A percentile compares a stretch with the other conserved stretches of the same genome.
These are phyloP conservation scores for Drosophila mojavensis DNA, from an alignment of 1,140 invertebrate species.

Conservation along the genomic window DNA sequence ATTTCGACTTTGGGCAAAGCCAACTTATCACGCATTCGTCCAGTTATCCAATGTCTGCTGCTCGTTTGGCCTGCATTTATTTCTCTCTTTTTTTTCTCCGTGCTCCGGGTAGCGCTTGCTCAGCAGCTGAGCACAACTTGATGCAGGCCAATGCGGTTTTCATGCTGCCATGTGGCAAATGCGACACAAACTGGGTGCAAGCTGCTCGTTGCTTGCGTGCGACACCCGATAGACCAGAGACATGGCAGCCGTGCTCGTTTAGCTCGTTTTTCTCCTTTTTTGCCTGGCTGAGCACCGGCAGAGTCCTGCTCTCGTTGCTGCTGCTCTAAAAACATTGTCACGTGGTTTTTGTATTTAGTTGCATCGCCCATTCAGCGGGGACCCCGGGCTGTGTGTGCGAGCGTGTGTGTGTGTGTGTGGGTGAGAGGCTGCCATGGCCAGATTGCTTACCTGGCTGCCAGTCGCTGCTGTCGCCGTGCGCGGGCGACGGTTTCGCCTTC, in stretches of 20 bases:
- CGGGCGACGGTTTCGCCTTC: slow-evolving; percentile 32
- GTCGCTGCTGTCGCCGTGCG: slow-evolving; percentile 8
- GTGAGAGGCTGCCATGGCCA: slow-evolving; percentile 30
- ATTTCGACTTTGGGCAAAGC: slow-evolving; percentile 9
- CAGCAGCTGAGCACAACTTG: slow-evolving; percentile 36
- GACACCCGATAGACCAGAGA: slow-evolving; percentile 22
- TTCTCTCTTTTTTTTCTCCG: not conserved
- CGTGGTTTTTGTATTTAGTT: slow-evolving; percentile 80
- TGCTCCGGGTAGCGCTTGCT: slow-evolving; percentile 3
- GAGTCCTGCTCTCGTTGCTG: not conserved
- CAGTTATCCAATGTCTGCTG: slow-evolving; percentile 42
- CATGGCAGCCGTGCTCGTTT: not conserved
- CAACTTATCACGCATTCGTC: slow-evolving; percentile 61
- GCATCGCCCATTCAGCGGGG: slow-evolving; percentile 29
- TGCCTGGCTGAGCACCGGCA: no score
- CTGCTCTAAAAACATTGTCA: slow-evolving; percentile 69
- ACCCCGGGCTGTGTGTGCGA: not conserved
- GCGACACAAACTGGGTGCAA: slow-evolving; percentile 50
- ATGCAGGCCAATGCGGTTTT: slow-evolving; percentile 65
- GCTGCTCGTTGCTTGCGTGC: slow-evolving; percentile 4
- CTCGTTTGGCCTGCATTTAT: slow-evolving; percentile 16
- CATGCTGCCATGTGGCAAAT: slow-evolving; percentile 44
- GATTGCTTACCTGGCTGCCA: slow-evolving; percentile 44
- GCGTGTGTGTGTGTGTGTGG: not conserved
- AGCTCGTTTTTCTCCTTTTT: not conserved